Evolutionary conservation across 1,140 invertebrate species (phyloP).

Genomic region (Ladona fulva): DNA sequence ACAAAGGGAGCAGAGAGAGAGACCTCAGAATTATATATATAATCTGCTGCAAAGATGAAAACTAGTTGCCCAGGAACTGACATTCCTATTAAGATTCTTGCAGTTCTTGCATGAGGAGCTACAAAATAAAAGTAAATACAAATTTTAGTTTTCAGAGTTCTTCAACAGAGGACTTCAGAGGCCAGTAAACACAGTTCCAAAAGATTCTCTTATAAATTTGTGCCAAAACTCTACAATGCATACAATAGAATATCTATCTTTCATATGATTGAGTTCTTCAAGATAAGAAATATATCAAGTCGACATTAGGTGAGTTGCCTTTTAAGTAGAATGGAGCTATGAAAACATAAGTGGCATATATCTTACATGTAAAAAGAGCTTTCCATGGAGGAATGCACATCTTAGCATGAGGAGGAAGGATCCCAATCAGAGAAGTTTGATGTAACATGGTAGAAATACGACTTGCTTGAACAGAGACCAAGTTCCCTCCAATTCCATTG

Average conservation of each 20-base stretch:
- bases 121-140: conserved; percentile 30
- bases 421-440: conserved; percentile 63
- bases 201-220: too few relatives aligned
- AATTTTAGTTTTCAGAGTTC: too few relatives aligned
- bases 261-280: too few relatives aligned
- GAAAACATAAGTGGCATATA: too few relatives aligned
- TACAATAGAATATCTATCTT: too few relatives aligned
- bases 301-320: too few relatives aligned
- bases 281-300: too few relatives aligned
- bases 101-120: conserved; percentile 68
- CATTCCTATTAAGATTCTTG: conserved; percentile 74
- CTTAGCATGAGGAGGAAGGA: conserved; percentile 61
- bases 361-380: conserved; percentile 53
- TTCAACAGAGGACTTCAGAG: too few relatives aligned
- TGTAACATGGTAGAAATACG: conserved; percentile 89
- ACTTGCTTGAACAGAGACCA: conserved; percentile 94
- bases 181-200: too few relatives aligned
- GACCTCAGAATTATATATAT: conserved; percentile 47
- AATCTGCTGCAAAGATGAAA: conserved; percentile 77
- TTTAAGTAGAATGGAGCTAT: too few relatives aligned
- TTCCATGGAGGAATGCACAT: conserved; percentile 68
- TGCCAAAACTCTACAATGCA: too few relatives aligned
- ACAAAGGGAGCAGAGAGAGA: conserved; percentile 53
- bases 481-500: conserved; percentile 92
- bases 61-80: conserved; percentile 86